Evolutionary conservation across 1,140 invertebrate species (phyloP).

Genomic region (Drosophila malerkotliana): DNA sequence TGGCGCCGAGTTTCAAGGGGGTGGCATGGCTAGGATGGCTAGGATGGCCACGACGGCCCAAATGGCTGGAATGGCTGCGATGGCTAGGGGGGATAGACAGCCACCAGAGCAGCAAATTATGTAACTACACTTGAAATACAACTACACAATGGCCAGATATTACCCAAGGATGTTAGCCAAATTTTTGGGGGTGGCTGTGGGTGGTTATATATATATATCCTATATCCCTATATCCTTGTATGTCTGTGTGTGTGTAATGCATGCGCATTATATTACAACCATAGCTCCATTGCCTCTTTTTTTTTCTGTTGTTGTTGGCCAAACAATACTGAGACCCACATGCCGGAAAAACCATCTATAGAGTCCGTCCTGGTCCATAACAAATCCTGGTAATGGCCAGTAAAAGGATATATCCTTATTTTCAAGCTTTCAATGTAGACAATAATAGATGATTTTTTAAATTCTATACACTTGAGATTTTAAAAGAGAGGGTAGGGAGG

Average conservation of each 20-base stretch:
- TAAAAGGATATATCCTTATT: background rate
- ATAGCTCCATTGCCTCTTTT: constrained; percentile 41
- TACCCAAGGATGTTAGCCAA: constrained; percentile 27
- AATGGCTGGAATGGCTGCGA: background rate
- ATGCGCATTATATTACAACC: constrained; percentile 63
- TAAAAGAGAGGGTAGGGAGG: too few relatives aligned
- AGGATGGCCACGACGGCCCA: background rate
- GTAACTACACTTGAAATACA: constrained; percentile 75
- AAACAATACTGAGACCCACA: too few relatives aligned
- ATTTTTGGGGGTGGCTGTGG: background rate
- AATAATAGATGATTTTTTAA: background rate
- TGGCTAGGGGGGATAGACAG: background rate
- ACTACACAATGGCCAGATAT: constrained; percentile 70
- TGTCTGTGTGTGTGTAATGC: constrained; percentile 47
- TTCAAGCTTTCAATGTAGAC: background rate
- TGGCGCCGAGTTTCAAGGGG: constrained; percentile 8
- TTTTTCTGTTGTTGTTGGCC: too few relatives aligned
- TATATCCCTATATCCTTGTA: background rate
- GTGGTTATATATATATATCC: background rate
- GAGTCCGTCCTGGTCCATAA: background rate
- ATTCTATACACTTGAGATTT: too few relatives aligned
- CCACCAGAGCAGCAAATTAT: constrained; percentile 72
- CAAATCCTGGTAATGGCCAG: constrained; percentile 1
- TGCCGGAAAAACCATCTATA: background rate
- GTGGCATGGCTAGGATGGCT: background rate